phyloP scores from a whole-genome alignment of 2,888 invertebrate species.

The Diplazon laetatorius region DNA sequence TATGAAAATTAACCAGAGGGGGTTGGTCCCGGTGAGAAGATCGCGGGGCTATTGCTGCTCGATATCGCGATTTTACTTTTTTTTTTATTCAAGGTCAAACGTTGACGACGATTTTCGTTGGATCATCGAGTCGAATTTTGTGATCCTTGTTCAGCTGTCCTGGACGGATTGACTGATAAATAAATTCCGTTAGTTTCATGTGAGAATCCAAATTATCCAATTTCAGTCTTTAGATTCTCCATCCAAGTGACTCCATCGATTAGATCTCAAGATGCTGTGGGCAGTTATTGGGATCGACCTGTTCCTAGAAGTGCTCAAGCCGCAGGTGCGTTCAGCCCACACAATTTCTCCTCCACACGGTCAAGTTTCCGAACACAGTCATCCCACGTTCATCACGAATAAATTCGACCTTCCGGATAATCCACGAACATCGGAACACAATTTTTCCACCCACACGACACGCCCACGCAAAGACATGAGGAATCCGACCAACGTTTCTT shows the following conservation, averaged over 20 bases:
- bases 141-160: neutral
- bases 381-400: neutral
- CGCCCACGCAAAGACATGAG: no score
- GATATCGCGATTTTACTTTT: constrained; percentile 17
- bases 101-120: neutral
- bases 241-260: no score
- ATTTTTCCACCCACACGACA: no score
- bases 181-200: neutral
- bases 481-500: neutral
- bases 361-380: neutral
- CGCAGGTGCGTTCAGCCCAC: no score
- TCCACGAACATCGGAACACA: neutral
- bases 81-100: neutral
- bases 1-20: constrained; percentile 36
- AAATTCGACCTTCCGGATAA: neutral
- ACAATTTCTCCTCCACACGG: no score
- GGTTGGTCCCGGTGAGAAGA: constrained; percentile 28
- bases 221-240: no score
- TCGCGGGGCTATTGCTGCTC: constrained; percentile 22
- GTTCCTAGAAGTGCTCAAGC: no score
- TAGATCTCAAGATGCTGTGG: no score
- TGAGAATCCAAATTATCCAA: no score
- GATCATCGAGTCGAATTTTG: neutral
- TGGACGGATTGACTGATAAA: neutral
- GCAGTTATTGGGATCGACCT: no score